Base-by-base conservation (phyloP, 2,888 invertebrate genomes). In the Cheilosia variabilis region DNA sequence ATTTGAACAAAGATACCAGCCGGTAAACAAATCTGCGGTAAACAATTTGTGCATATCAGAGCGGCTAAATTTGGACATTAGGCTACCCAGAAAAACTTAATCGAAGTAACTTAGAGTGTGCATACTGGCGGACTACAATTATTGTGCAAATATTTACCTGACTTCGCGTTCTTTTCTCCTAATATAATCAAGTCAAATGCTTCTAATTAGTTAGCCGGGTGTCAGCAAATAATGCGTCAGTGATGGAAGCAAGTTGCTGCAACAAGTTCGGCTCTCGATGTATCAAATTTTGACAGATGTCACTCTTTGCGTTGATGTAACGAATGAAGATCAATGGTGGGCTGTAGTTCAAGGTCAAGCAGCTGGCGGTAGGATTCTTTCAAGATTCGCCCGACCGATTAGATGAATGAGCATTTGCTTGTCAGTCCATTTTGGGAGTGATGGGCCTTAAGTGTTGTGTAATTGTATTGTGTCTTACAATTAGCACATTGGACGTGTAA, bases 361-460 rank as follows among this genome's bases (percentile, higher is more conserved):
- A 55, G 63, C 60, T 15, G 58, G 63, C 60, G 17, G 65, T 27
- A 63, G 63, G 60, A 53, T 68, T 75, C 73, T 69, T 79, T 68
- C 6, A 55, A 58, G 72, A 60, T 60, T 52, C 37, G 22, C n/a
- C n/a, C 52, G 34, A 57, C 65, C 65, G 37, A 10, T n/a, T 63
- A 53, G 37, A 27, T n/a, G 24, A 57, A 19, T 9, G 27, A 19
- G 15, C 2, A 13, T 10, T 19, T 19, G 17, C 47, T 9, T 47
- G 47, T 47, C 47, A 17, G 2, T 17, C 13, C 47, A 71, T 17
- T 22, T 1, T 34, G 10, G 3, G 22, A 57, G 57, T 31, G 60
- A 27, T 47, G 45, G 62, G 34, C 45, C 55, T 60, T 34, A 45
- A 47, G 19, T 24, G 45, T 62, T 69, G 34, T 43, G 57, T 41